phyloP scores from a whole-genome alignment of 23 tunicate genomes.

The Clavelina lepadiformis region DNA sequence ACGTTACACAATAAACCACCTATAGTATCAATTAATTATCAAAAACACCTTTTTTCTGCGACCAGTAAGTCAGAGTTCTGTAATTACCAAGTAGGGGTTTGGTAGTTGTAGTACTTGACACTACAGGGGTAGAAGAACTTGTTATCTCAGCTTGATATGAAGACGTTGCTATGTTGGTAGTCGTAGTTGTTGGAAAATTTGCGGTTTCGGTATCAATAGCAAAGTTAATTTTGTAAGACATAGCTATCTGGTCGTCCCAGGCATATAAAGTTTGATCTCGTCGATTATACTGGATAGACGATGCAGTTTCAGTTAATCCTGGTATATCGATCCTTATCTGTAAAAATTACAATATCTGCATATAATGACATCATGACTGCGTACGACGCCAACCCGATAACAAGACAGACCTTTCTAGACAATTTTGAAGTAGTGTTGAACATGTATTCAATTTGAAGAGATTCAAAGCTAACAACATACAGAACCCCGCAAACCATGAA shows the following conservation, averaged over 20 bases:
- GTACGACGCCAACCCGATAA: too few relatives aligned
- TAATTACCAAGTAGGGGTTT: too few relatives aligned
- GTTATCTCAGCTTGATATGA: conserved; percentile 36
- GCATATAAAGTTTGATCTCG: conserved; percentile 59
- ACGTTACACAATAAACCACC: too few relatives aligned
- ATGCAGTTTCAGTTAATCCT: conserved; percentile 37
- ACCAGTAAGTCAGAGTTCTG: too few relatives aligned
- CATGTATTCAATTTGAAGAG: conserved; percentile 80
- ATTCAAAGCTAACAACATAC: conserved; percentile 70
- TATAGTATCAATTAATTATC: too few relatives aligned
- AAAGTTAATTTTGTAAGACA: conserved; percentile 59
- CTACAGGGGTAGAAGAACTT: conserved; percentile 12
- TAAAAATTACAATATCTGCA: not conserved
- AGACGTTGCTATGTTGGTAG: conserved; percentile 20
- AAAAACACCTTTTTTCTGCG: too few relatives aligned
- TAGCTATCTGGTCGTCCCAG: conserved; percentile 62
- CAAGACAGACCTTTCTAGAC: too few relatives aligned
- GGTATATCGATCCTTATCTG: conserved; percentile 74
- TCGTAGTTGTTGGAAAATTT: conserved; percentile 24
- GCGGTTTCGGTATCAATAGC: too few relatives aligned
- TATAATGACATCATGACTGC: not conserved
- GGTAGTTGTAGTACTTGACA: too few relatives aligned
- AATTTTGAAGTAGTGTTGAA: conserved; percentile 83
- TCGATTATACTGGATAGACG: conserved; percentile 82
- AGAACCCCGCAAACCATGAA: conserved; percentile 93